Conservation (phyloP, 2,888 invertebrate species). For the Clivina fossor region DNA sequence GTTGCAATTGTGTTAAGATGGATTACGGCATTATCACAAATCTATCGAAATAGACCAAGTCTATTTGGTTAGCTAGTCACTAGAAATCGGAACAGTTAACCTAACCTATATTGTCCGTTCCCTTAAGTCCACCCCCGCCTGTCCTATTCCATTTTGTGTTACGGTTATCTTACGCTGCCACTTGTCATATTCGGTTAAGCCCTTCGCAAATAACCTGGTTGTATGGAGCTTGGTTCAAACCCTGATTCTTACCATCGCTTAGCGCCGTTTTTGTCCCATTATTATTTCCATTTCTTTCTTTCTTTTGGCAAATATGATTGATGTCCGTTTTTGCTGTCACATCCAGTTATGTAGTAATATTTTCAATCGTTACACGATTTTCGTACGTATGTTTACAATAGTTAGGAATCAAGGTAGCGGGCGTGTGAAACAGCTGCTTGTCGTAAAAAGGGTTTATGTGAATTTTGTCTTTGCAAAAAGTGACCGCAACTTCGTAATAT, state of each 20-base stretch:
- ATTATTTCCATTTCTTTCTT: constrained; percentile 19
- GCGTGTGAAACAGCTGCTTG: constrained; percentile 22
- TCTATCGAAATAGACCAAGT: too few species aligned
- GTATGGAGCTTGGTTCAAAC: neutral
- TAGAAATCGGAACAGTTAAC: neutral
- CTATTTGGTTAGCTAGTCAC: too few species aligned
- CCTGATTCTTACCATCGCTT: constrained; percentile 20
- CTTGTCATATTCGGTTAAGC: constrained; percentile 22
- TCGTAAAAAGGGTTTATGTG: constrained; percentile 30
- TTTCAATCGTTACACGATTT: constrained; percentile 15
- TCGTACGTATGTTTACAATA: too few species aligned
- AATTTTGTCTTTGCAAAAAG: constrained; percentile 30
- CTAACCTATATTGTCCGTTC: neutral
- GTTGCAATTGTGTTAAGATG: too few species aligned
- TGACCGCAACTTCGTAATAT: constrained; percentile 32
- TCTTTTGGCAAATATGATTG: constrained; percentile 16
- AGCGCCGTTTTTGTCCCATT: constrained; percentile 11
- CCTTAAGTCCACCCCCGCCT: neutral
- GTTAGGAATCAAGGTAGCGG: neutral
- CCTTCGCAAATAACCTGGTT: constrained; percentile 28
- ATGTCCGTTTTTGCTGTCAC: constrained; percentile 22
- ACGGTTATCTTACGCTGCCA: constrained; percentile 30
- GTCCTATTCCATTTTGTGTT: constrained; percentile 26
- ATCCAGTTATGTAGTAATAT: too few species aligned
- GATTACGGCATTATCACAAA: too few species aligned